Percentiles rank a stretch among this genome's conserved stretches.
Evolutionary conservation across 2,797 vertebrate species (phyloP).

Genomic region (Prionace glauca): DNA sequence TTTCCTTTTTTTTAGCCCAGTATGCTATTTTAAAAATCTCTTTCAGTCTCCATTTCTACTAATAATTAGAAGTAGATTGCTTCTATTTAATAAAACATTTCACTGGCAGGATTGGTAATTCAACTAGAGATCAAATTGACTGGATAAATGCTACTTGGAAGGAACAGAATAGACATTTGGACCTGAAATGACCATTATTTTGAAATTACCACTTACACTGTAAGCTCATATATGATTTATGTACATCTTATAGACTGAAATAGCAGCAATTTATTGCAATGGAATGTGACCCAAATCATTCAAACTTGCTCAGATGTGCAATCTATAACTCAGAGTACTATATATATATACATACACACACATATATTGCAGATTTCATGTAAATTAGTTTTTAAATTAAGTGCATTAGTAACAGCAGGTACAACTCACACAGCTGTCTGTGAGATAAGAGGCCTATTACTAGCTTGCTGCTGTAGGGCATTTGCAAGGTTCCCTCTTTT

Average conservation of each 20-base stretch:
- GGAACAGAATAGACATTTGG: neutral
- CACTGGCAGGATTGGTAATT: neutral
- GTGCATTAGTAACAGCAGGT: neutral
- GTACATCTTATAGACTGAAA: neutral
- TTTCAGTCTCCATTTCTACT: neutral
- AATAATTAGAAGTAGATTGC: neutral
- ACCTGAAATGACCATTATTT: neutral
- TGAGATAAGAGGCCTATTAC: neutral
- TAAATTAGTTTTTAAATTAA: neutral
- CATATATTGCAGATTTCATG: neutral
- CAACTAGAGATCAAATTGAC: neutral
- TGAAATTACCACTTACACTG: neutral
- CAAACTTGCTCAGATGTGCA: neutral
- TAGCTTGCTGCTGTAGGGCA: neutral
- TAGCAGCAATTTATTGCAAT: neutral
- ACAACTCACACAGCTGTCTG: neutral
- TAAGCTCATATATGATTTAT: neutral
- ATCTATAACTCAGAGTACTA: neutral
- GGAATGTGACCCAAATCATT: neutral
- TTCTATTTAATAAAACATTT: neutral
- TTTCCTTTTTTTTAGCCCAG: neutral
- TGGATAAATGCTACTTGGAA: neutral
- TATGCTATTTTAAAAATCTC: neutral
- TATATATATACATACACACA: neutral
- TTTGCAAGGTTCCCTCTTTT: neutral